Evolutionary conservation across 2,113 vertebrate species (phyloP), one percentile per base, ranked within the genome.

Genomic region (Corvus moneduloides): DNA sequence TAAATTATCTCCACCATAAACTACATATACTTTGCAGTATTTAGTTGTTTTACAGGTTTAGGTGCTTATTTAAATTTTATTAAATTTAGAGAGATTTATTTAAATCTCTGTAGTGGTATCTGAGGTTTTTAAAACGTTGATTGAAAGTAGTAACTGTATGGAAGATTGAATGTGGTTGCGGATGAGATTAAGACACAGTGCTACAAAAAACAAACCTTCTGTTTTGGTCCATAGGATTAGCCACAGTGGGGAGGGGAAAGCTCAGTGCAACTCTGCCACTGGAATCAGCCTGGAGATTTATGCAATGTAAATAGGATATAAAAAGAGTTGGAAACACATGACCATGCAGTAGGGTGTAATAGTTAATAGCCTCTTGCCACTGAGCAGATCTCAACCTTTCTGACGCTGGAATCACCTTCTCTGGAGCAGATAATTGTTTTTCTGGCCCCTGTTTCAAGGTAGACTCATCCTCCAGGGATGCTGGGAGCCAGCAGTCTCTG

Each of bases 1-100:
- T 92, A 90, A 96, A 96, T 96, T 96, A 91, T 84, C 88, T 97
- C 90, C 68, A 67, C 82, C 90, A 82, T 90, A 94, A 97, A 94
- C 13, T 32, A 46, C 11, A 64, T 83, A 23, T 18, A 18, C 33
- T 97, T 96, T 75, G 27, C 82, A 92, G 69, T 81, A 64, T 97
- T 97, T 94, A 90, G 61, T 94, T 94, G 78, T 73, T 90, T 87
- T 55, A 56, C 26, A n/a, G 66, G 87, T 93, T 96, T 95, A 89
- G 79, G 49, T 92, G 66, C 94, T 75, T 95, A 55, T 93, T 97
- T 92, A 94, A 97, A 91, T 37, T 41, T 41, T 41, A 41, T 13
- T 41, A 41, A 41, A 13, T 41, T 41, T 41, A 41, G 39, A 41
- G 39, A 41, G 12, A 41, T 41, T 75, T 95, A 52, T 93, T 97